Percentiles rank a stretch among this genome's conserved stretches.
phyloP scores from a whole-genome alignment of 2,888 invertebrate genomes.

The Colostygia pectinataria region DNA sequence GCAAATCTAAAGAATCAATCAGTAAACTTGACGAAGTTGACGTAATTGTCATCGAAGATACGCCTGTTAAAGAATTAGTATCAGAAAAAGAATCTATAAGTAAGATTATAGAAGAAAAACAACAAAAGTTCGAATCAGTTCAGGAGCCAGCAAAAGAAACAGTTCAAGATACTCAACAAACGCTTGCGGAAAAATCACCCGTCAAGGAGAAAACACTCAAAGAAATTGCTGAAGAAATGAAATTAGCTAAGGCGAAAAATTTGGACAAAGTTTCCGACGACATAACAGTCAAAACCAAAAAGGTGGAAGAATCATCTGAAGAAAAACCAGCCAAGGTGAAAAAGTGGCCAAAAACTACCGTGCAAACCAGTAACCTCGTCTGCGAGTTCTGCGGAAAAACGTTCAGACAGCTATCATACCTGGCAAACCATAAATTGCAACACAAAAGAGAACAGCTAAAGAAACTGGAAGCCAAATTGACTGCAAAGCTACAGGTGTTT shows the following conservation, averaged over 20 bases:
- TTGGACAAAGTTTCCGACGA: neutral
- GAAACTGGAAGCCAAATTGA: constrained; percentile 42
- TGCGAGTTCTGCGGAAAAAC: constrained; percentile 77
- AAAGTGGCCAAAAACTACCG: constrained; percentile 41
- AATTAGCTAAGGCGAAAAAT: constrained; percentile 3
- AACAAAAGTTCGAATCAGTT: constrained; percentile 14
- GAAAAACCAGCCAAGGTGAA: constrained; percentile 35
- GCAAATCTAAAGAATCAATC: constrained; percentile 54
- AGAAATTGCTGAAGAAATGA: constrained; percentile 20
- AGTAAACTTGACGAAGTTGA: constrained; percentile 51
- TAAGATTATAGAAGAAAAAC: constrained; percentile 17
- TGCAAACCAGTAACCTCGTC: constrained; percentile 48
- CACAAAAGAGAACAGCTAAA: constrained; percentile 62
- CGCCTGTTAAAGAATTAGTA: constrained; percentile 47
- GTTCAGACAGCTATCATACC: constrained; percentile 74
- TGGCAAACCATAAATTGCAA: constrained; percentile 68
- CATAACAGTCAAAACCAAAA: constrained; percentile 37
- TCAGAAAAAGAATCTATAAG: neutral
- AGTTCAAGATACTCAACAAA: neutral
- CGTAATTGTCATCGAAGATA: constrained; percentile 62
- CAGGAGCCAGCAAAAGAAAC: constrained; percentile 21
- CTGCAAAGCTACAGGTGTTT: constrained; percentile 45
- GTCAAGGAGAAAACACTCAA: constrained; percentile 17
- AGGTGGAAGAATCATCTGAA: constrained; percentile 35
- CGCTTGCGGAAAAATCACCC: neutral